A percentile compares a stretch with the other conserved stretches of the same genome.
These are phyloP conservation scores for Aphidoletes aphidimyza DNA, from an alignment of 2,888 invertebrate genomes.

Conservation along the genomic window DNA sequence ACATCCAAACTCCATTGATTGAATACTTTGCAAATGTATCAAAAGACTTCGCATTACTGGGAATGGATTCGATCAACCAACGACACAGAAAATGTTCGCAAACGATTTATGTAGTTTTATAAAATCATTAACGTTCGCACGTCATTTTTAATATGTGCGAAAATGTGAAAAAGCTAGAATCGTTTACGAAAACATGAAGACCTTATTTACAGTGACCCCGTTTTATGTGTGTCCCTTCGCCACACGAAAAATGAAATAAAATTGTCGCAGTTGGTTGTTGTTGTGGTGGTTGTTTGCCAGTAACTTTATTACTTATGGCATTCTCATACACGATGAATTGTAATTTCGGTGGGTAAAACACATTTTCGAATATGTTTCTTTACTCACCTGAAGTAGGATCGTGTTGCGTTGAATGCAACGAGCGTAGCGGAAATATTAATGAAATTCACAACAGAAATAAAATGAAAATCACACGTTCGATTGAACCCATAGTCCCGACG, in stretches of 20 bases:
- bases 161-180: neutral
- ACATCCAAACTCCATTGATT: no score
- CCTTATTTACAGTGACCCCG: neutral
- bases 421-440: neutral
- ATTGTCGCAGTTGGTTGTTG: neutral
- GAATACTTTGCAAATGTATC: no score
- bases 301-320: neutral
- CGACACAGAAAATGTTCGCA: no score
- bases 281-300: no score
- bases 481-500: no score
- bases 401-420: neutral
- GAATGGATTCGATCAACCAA: no score
- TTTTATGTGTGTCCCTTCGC: neutral
- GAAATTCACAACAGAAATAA: neutral
- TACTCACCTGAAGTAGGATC: neutral
- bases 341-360: no score
- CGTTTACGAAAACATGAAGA: neutral
- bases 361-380: no score
- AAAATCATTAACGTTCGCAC: neutral
- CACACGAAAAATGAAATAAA: neutral
- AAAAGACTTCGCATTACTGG: no score
- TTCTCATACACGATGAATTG: neutral
- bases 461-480: neutral
- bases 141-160: neutral
- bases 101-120: slow-evolving; percentile 11